phyloP scores from a whole-genome alignment of 2,888 invertebrate genomes.

The Slavum lentiscoides region DNA sequence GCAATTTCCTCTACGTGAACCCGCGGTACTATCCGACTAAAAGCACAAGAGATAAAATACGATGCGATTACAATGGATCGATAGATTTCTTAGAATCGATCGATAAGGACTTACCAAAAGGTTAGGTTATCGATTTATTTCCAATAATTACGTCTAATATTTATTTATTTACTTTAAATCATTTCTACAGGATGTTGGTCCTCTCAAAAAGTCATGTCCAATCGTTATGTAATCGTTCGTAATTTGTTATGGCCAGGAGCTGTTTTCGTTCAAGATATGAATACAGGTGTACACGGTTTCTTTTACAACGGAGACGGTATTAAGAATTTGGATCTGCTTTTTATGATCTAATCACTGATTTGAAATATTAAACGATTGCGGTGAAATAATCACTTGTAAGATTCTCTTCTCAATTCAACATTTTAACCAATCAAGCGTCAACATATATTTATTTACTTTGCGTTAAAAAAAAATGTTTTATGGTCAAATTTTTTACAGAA shows the following conservation, averaged over 20 bases:
- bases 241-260: slow-evolving; percentile 37
- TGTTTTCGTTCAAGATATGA: slow-evolving; percentile 36
- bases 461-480: too few relatives aligned
- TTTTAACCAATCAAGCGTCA: too few relatives aligned
- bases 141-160: neutral
- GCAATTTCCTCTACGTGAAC: slow-evolving; percentile 20
- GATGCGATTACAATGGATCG: slow-evolving; percentile 76
- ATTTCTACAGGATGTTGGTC: slow-evolving; percentile 24
- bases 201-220: neutral
- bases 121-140: slow-evolving; percentile 56
- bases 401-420: too few relatives aligned
- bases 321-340: slow-evolving; percentile 36
- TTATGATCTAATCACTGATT: slow-evolving; percentile 27
- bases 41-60: neutral
- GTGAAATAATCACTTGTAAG: too few relatives aligned
- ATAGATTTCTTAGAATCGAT: slow-evolving; percentile 84
- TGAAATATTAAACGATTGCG: neutral
- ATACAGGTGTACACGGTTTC: slow-evolving; percentile 22
- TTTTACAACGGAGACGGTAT: slow-evolving; percentile 42
- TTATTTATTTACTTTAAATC: too few relatives aligned
- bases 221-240: slow-evolving; percentile 22
- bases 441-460: too few relatives aligned
- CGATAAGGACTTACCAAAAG: slow-evolving; percentile 75
- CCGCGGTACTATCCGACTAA: neutral
- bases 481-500: too few relatives aligned